Percentiles rank a stretch among this genome's conserved stretches.
Evolutionary conservation across 2,797 vertebrate genomes (phyloP).

Genomic region (Diglossa cyanea): DNA sequence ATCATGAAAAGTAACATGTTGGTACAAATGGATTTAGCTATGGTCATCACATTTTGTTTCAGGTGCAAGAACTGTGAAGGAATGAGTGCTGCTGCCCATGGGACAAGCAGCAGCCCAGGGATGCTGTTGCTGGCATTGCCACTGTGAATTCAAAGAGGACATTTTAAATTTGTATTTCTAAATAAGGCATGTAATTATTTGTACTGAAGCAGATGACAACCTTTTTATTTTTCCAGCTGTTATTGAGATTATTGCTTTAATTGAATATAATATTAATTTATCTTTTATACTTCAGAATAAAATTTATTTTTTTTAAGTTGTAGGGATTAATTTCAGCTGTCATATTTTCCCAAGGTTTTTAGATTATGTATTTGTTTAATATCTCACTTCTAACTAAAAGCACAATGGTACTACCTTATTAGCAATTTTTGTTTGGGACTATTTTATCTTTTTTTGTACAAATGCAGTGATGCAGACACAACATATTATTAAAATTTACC

Average conservation of each 20-base stretch:
- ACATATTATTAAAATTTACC: neutral
- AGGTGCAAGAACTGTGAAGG: slow-evolving; percentile 66
- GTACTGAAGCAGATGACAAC: neutral
- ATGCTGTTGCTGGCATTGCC: neutral
- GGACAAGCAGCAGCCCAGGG: neutral
- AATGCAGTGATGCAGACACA: neutral
- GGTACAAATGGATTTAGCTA: neutral
- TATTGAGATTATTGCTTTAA: slow-evolving; percentile 35
- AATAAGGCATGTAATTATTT: slow-evolving; percentile 25
- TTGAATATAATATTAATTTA: slow-evolving; percentile 44
- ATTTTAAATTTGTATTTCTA: neutral
- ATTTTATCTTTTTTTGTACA: neutral
- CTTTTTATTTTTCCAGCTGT: neutral
- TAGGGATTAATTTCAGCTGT: neutral
- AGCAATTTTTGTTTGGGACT: neutral
- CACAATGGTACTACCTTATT: neutral
- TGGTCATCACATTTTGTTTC: slow-evolving; percentile 35
- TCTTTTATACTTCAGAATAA: slow-evolving; percentile 55
- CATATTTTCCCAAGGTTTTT: neutral
- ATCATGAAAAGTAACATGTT: neutral
- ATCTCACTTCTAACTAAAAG: neutral
- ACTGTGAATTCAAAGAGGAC: neutral
- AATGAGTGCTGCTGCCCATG: neutral
- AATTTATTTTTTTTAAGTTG: neutral
- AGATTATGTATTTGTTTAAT: slow-evolving; percentile 1